A percentile compares a stretch with the other conserved stretches of the same genome.
Conservation (phyloP, 2,113 vertebrate species). For the Loxodonta africana region DNA sequence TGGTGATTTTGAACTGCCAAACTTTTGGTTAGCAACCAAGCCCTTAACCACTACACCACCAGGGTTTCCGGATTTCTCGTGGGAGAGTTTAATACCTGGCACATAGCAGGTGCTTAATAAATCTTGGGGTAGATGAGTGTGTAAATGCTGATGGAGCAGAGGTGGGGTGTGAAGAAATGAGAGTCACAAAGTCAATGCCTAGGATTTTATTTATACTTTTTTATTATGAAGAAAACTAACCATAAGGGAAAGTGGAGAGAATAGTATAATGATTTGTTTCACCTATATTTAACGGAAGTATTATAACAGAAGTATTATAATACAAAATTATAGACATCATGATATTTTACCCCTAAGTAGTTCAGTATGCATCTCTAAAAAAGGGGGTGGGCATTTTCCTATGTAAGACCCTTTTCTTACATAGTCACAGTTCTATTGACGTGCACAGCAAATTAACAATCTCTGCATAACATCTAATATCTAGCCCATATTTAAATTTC, state of each 20-base stretch:
- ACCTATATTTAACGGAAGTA: neutral
- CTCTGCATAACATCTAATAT: neutral
- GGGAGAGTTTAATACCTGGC: neutral
- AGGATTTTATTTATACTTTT: neutral
- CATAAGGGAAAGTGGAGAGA: neutral
- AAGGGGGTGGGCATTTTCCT: neutral
- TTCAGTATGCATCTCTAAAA: neutral
- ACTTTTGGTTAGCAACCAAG: too few species aligned
- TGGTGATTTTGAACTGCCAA: too few species aligned
- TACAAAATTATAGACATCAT: neutral
- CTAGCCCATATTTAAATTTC: neutral
- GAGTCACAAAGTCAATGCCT: too few species aligned
- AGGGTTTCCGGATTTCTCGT: too few species aligned
- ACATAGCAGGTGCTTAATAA: neutral
- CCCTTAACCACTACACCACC: too few species aligned
- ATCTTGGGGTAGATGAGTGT: neutral
- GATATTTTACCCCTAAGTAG: neutral
- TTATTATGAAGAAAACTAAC: slow-evolving; percentile 7
- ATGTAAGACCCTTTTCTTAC: neutral
- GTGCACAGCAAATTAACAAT: neutral
- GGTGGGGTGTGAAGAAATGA: neutral
- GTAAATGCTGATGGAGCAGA: neutral
- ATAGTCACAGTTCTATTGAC: neutral
- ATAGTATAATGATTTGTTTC: neutral
- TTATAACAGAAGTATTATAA: neutral